These are phyloP conservation scores for Monoplex corrugatus DNA, from an alignment of 2,888 invertebrate genomes.

Conservation along the genomic window DNA sequence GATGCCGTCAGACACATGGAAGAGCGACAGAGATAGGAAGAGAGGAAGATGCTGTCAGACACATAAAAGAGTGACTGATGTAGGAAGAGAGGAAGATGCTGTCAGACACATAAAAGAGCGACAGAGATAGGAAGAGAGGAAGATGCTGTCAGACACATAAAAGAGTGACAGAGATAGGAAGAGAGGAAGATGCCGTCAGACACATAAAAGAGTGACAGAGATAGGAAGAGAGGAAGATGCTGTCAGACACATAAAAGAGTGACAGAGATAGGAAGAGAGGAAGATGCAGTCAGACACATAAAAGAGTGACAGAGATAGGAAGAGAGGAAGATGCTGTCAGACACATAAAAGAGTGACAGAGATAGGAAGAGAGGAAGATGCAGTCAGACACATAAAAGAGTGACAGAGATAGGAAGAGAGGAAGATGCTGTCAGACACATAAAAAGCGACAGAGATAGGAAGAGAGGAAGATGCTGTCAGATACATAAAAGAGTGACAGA, in stretches of 20 bases:
- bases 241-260: no score
- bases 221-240: neutral
- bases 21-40: neutral
- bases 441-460: neutral
- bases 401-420: no score
- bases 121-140: neutral
- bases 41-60: neutral
- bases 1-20: no score
- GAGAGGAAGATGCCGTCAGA: neutral
- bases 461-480: neutral
- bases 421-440: no score
- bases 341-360: neutral
- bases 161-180: neutral
- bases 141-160: neutral
- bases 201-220: no score
- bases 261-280: neutral
- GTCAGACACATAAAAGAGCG: neutral
- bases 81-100: no score
- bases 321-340: neutral
- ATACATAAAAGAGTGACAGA: neutral
- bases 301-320: neutral
- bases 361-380: neutral
- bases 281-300: no score
- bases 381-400: neutral
- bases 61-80: no score